phyloP scores from a whole-genome alignment of 2,797 vertebrate species.

The Dallia pectoralis region DNA sequence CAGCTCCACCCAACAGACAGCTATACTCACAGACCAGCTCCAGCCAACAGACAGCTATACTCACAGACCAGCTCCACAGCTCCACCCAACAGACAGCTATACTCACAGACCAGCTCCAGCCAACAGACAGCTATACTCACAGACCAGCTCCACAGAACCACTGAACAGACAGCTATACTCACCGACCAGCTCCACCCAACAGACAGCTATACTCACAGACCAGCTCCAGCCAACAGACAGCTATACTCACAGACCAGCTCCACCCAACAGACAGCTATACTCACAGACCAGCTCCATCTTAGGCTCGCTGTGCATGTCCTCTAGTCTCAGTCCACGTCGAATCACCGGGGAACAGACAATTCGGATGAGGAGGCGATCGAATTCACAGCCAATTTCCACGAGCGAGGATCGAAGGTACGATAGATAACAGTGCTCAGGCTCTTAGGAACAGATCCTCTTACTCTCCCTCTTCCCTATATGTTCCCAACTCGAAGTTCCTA shows the following conservation, averaged over 20 bases:
- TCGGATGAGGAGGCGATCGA: slow-evolving; percentile 5
- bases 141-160: slow-evolving; percentile 27
- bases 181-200: not conserved
- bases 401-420: not conserved
- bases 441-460: not conserved
- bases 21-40: slow-evolving; percentile 4
- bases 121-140: not conserved
- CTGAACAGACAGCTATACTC: not conserved
- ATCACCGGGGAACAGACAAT: slow-evolving; percentile 2
- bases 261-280: slow-evolving; percentile 14
- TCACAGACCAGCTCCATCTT: slow-evolving; percentile 22
- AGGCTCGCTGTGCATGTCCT: not conserved
- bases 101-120: slow-evolving; percentile 5
- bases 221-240: not conserved
- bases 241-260: too few relatives aligned
- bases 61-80: slow-evolving; percentile 29
- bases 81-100: not conserved
- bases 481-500: not conserved
- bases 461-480: not conserved
- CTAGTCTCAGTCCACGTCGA: not conserved
- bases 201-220: not conserved
- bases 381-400: not conserved
- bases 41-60: not conserved
- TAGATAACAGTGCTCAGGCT: slow-evolving; percentile 17
- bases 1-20: not conserved